phyloP scores from a whole-genome alignment of 1,140 invertebrate species.

The Bombus affinis region DNA sequence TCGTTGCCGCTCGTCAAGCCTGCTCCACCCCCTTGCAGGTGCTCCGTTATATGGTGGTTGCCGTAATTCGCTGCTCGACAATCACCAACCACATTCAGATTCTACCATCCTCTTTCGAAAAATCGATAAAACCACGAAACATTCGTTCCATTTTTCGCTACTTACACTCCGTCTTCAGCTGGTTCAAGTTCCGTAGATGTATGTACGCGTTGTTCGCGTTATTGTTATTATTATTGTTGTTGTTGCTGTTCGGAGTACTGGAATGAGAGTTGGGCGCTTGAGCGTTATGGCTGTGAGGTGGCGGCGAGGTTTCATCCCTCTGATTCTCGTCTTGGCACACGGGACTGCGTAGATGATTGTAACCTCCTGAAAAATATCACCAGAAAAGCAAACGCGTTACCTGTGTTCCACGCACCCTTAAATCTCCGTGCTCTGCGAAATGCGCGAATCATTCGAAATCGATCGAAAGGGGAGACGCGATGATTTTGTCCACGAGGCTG shows the following conservation, averaged over 20 bases:
- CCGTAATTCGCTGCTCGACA: constrained; percentile 81
- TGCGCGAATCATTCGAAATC: too few species aligned
- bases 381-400: background rate
- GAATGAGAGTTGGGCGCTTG: constrained; percentile 77
- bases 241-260: constrained; percentile 72
- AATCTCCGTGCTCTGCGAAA: too few species aligned
- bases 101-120: background rate
- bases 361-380: constrained; percentile 80
- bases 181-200: constrained; percentile 79
- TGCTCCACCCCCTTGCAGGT: constrained; percentile 76
- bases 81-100: background rate
- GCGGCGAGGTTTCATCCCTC: constrained; percentile 82
- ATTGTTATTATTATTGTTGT: constrained; percentile 79
- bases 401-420: too few species aligned
- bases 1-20: constrained; percentile 68
- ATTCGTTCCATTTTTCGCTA: background rate
- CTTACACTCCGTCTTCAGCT: constrained; percentile 81
- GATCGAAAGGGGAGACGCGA: too few species aligned
- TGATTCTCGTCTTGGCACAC: constrained; percentile 82
- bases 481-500: too few species aligned
- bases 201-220: constrained; percentile 79
- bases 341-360: constrained; percentile 83
- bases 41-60: constrained; percentile 81
- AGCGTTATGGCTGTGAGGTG: constrained; percentile 79
- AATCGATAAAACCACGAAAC: too few species aligned